Evolutionary conservation across 2,113 vertebrate species (phyloP).

Genomic region (Corythaixoides concolor): DNA sequence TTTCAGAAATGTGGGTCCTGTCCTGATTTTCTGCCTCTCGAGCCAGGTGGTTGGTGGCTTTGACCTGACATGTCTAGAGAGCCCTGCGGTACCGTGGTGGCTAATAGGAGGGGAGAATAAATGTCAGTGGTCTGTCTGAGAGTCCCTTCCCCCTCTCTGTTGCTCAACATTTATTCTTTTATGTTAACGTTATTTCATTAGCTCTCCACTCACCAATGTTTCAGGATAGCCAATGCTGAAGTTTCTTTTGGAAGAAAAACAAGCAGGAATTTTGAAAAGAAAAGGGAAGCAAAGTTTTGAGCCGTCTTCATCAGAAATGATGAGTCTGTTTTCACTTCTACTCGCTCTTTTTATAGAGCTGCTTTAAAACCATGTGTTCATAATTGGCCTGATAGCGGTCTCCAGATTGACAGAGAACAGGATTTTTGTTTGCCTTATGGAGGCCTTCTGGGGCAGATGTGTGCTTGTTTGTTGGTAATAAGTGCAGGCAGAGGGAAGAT

Average conservation of each 20-base stretch:
- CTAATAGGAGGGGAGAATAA: background rate
- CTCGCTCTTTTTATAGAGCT: background rate
- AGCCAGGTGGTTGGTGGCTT: background rate
- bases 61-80: background rate
- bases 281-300: background rate
- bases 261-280: background rate
- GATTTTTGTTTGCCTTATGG: background rate
- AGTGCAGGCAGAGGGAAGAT: background rate
- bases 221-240: background rate
- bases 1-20: conserved; percentile 22
- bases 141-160: background rate
- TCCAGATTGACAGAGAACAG: background rate
- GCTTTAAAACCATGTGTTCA: background rate
- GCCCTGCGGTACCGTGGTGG: background rate
- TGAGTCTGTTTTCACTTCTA: background rate
- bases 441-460: background rate
- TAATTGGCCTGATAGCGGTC: background rate
- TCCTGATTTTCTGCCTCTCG: background rate
- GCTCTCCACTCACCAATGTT: background rate
- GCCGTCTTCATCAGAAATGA: background rate
- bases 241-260: background rate
- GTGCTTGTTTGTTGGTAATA: background rate
- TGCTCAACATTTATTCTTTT: background rate
- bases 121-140: background rate
- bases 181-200: background rate